Evolutionary conservation across 2,113 vertebrate species (phyloP).

Genomic region (Bos taurus): DNA sequence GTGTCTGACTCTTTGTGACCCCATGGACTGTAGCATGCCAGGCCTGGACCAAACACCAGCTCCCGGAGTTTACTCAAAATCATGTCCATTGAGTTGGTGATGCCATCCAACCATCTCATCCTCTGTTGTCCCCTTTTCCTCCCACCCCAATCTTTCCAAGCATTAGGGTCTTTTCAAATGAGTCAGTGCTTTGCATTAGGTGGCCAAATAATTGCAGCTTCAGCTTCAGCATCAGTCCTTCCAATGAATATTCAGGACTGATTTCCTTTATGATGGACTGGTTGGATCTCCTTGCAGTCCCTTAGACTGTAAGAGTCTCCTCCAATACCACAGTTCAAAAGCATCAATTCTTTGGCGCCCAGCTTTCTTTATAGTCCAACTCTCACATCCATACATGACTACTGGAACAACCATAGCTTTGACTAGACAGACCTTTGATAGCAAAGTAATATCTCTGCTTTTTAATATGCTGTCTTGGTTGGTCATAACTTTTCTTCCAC

Average conservation of each 20-base stretch:
- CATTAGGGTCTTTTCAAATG: neutral
- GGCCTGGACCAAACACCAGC: neutral
- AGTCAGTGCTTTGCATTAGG: neutral
- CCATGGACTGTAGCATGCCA: neutral
- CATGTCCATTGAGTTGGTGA: neutral
- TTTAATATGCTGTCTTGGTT: neutral
- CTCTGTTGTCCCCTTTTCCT: neutral
- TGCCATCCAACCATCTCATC: neutral
- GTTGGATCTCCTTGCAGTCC: neutral
- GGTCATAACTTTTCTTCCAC: neutral
- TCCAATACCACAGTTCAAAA: neutral
- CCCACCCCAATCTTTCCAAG: neutral
- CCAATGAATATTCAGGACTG: neutral
- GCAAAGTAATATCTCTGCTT: neutral
- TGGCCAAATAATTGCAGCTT: neutral
- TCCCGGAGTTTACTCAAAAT: neutral
- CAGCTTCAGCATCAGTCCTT: neutral
- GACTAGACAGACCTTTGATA: neutral
- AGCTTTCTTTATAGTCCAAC: neutral
- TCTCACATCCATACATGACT: neutral
- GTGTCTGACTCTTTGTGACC: neutral
- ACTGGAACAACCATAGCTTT: neutral
- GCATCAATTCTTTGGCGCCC: neutral
- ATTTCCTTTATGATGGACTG: neutral
- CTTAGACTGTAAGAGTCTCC: neutral